Base-by-base conservation (phyloP, 2,797 vertebrate genomes). In the Champsocephalus gunnari region DNA sequence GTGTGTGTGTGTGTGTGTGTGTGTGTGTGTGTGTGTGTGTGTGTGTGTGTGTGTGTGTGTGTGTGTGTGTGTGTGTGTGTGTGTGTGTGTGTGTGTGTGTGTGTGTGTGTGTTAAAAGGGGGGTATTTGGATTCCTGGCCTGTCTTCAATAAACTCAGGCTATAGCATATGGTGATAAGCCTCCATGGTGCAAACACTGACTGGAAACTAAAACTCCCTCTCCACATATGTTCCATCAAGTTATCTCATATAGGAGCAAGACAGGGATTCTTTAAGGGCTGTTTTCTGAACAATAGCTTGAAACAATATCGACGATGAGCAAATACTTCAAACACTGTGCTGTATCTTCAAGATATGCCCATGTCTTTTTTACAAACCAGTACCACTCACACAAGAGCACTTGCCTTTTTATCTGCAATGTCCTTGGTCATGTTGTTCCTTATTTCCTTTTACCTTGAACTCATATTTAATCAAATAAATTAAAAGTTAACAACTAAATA, bases 121-220 rank as follows among this genome's bases (percentile, higher is more conserved):
- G 63, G 57, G 66, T 84, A 70, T 88, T 86, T 87, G 77, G 66
- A 91, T 90, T 91, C 88, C 84, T 89, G 90, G 87, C 85, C 51
- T 41, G 81, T 82, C 76, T 81, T 85, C 85, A 88, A 78, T 87
- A 87, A 91, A 81, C 84, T 54, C 57, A 55, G 58, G 49, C 82
- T 79, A 70, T 80, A 87, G 77, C 48, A 12, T 77, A 73, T 45
- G 58, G 71, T 48, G 87, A 91, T 93, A 90, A 88, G 80, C 74
- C 70, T 80, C 67, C 51, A 9, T 58, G 79, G 73, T 77, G 79
- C 89, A 88, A 88, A 90, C 84, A 80, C 49, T 57, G 50, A 77
- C 47, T 72, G 77, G 75, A 83, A 83, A 83, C 75, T 64, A 45
- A 58, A 71, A 76, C 69, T 75, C 74, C 79, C 75, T 55, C 49